These are phyloP conservation scores for Epizoanthus ramosus DNA, from an alignment of 92 coral and sea anemone species.

Conservation along the genomic window DNA sequence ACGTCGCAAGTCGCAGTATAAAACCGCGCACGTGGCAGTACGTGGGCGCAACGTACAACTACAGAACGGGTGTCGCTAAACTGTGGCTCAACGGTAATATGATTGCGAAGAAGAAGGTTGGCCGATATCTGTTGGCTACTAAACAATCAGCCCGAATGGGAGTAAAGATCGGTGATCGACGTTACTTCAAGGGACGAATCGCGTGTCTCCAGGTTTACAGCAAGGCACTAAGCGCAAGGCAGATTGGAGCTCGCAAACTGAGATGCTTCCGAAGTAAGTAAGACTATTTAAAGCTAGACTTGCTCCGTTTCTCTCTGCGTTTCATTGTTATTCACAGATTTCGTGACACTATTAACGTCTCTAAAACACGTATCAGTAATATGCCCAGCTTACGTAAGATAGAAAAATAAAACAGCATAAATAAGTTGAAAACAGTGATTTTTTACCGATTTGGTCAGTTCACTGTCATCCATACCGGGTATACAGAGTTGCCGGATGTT, in stretches of 20 bases:
- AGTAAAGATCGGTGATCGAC: slow-evolving; percentile 43
- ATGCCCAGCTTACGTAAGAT: too few species aligned
- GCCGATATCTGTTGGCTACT: slow-evolving; percentile 55
- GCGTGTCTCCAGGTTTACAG: slow-evolving; percentile 51
- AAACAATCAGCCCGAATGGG: slow-evolving; percentile 46
- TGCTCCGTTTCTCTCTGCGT: too few species aligned
- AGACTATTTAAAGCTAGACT: background rate
- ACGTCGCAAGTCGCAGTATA: background rate
- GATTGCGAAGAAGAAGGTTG: slow-evolving; percentile 11
- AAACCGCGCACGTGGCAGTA: slow-evolving; percentile 33
- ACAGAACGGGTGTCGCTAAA: slow-evolving; percentile 2
- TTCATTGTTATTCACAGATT: too few species aligned
- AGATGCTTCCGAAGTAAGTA: slow-evolving; percentile 37
- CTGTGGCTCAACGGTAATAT: slow-evolving; percentile 8
- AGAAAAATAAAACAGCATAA: too few species aligned
- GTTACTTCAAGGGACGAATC: slow-evolving; percentile 62
- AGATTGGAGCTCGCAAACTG: slow-evolving; percentile 30
- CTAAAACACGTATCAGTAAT: too few species aligned
- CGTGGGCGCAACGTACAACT: slow-evolving; percentile 26
- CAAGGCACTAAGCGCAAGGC: slow-evolving; percentile 37
- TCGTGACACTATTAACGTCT: too few species aligned
- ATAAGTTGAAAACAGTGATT: too few species aligned
- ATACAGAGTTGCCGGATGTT: too few species aligned
- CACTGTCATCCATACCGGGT: too few species aligned
- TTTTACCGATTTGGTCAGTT: too few species aligned